These are phyloP conservation scores for Calyptomena viridis DNA, from an alignment of 2,113 vertebrate species.

Conservation along the genomic window DNA sequence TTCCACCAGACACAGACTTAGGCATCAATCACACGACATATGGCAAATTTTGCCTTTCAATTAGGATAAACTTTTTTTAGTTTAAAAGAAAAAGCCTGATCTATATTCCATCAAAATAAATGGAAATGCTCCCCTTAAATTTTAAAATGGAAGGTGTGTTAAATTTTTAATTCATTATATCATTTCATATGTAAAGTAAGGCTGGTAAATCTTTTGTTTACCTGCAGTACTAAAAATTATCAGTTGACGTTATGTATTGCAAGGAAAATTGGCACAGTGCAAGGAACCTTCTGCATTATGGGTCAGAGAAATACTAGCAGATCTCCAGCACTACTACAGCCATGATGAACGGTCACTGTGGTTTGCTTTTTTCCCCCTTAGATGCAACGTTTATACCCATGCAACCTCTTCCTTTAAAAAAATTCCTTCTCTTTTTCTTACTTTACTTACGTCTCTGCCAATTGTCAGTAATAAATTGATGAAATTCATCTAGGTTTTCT, in stretches of 20 bases:
- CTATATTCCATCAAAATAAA: neutral
- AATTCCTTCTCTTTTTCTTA: neutral
- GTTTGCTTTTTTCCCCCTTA: neutral
- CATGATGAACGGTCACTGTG: neutral
- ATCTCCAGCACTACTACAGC: neutral
- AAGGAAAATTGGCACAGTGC: neutral
- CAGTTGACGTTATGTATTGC: neutral
- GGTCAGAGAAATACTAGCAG: neutral
- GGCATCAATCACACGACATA: neutral
- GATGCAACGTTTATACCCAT: neutral
- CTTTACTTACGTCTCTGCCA: neutral
- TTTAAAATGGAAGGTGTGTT: neutral
- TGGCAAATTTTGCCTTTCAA: neutral
- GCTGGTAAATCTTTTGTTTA: neutral
- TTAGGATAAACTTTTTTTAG: neutral
- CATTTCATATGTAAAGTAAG: neutral
- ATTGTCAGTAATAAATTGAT: neutral
- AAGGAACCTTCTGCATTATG: neutral
- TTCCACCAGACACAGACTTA: neutral
- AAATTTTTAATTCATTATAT: neutral
- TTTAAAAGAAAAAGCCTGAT: neutral
- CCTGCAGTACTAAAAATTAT: neutral
- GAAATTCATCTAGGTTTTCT: neutral
- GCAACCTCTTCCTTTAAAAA: neutral
- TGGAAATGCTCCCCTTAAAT: neutral